Base-by-base conservation (phyloP, 2,888 invertebrate genomes). In the Morpho helenor region DNA sequence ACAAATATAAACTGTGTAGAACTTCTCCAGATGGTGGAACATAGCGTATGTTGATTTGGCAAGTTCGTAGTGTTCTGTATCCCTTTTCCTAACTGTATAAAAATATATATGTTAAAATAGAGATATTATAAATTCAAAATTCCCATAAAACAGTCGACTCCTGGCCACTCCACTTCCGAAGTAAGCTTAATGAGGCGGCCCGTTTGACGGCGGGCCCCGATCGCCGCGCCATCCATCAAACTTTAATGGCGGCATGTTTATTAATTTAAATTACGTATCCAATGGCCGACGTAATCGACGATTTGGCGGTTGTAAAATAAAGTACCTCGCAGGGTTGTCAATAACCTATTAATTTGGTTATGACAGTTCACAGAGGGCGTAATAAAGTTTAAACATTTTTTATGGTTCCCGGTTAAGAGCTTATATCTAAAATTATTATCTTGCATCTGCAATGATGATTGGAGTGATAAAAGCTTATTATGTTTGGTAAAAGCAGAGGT, bases 221-320 rank as follows among this genome's bases (percentile, higher is more conserved):
- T 59, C 57, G 62, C 45, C 54, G 71, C 65, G 60, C 72, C 74
- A 82, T 83, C 80, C 74, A 80, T 83, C 82, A 82, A 75, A 74
- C 66, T 71, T 73, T 79, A 77, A 80, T 75, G 71, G 74, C 66
- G 59, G 53, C 53, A 50, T 68, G 64, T 65, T 68, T 66, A 68
- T 67, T 66, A 65, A 67, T 68, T 70, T 67, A 67, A 70, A 72
- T 69, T 66, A 65, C 63, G 60, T 62, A 61, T 65, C 61, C 65
- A 56, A 68, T 66, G 67, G 70, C 70, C 70, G 70, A 63, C 69
- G 69, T 72, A 69, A 65, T 65, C 65, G 58, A 52, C 62, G 65
- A 59, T 65, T 59, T 57, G 56, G 57, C 52, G 57, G 52, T 58
- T 55, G 42, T 56, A 48, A 51, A 54, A 54, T 31, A 47, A 23